Evolutionary conservation across 2,797 vertebrate species (phyloP), one percentile per base, ranked within the genome.

Genomic region (Sebastes glaucus): DNA sequence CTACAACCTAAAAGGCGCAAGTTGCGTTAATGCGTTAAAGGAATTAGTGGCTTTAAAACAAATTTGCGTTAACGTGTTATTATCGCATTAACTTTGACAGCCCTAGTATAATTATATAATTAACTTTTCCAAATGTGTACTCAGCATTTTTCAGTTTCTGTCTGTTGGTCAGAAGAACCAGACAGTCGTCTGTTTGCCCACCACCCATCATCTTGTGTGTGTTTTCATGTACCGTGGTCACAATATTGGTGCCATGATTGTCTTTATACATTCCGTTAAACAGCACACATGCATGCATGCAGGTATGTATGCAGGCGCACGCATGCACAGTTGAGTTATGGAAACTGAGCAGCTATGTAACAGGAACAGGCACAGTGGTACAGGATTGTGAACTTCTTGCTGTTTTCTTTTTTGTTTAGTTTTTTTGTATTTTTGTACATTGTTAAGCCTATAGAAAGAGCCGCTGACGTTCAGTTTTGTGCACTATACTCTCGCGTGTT

Each of bases 181-280:
- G n/a, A 25, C n/a, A 67, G 10, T 18, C 65, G 14, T 22, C 23
- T 61, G 23, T 82, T 61, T 72, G 30, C 38, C 25, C 28, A 7
- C 6, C 10, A 78, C 1, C 11, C 10, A 16, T 33, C 4, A 2
- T 72, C 20, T n/a, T 73, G 25, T 67, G 20, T 77, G 32, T 84
- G 60, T 86, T 81, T 84, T 61, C 11, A 71, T 60, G 33, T 60
- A 22, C 63, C 0, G 2, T 49, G 20, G 30, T 67, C 20, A 73
- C 23, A 61, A 60, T 80, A 64, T 5, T 18, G 79, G 71, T 52
- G 33, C 81, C 65, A 42, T 61, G 28, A 82, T 77, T 67, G 42
- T 53, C 59, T 59, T 71, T 14, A 69, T 71, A 22, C n/a, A 7
- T 57, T 18, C 60, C 27, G 64, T 53, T 27, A 42, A 65, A 66